Evolutionary conservation across 2,797 vertebrate species (phyloP), one percentile per base, ranked within the genome.

Genomic region (Sebastes oblongus): DNA sequence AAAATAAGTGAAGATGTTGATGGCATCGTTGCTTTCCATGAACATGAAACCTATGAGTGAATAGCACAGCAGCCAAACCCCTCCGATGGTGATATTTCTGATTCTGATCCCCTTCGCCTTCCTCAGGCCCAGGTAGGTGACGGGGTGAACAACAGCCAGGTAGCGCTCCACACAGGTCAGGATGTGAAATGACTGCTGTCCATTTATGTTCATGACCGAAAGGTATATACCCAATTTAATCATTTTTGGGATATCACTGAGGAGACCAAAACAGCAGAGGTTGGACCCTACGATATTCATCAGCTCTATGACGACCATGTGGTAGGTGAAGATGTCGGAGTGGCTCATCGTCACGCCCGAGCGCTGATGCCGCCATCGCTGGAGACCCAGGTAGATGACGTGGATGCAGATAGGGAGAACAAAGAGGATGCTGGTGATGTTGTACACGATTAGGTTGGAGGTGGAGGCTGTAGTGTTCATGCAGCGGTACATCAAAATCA

Each of bases 141-240:
- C 4, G 20, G 86, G 86, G 11, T 81, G 78, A 46, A 86, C 52
- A 0, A 83, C 80, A 5, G 86, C 86, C 62, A 85, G 39, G 79
- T 87, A 82, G 11, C 24, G 82, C 55, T 82, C 82, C 9, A 82
- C n/a, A 32, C 86, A 85, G 61, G 69, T 85, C 8, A 87, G 70
- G 16, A 22, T 2, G 13, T 81, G 75, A 5, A 86, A 77, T 0
- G 12, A 3, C 8, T 36, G 56, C 34, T 81, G 30, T 9, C 67
- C 64, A 1, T 0, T 0, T 2, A 20, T 3, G 25, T 22, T 42
- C 2, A 77, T 5, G 10, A 1, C 0, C 1, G 18, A 39, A 2
- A 74, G 0, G 13, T 0, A 0, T 0, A 0, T 0, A 10, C 73
- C 39, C 2, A 55, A 3, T 1, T 0, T 0, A 1, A 3, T 9